These are phyloP conservation scores for Carcina quercana DNA, from an alignment of 2,888 invertebrate genomes.

Conservation along the genomic window DNA sequence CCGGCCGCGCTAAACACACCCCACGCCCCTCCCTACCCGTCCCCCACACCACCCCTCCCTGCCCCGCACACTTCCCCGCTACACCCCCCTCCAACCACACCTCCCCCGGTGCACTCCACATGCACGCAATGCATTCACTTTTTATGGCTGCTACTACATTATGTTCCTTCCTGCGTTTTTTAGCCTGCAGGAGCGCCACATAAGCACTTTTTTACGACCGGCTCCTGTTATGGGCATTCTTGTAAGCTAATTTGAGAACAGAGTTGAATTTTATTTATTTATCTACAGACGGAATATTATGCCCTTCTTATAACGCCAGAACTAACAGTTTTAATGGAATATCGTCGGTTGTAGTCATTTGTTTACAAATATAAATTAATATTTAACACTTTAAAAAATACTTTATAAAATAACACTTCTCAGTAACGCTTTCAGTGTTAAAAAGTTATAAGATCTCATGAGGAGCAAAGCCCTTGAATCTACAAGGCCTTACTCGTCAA, in stretches of 20 bases:
- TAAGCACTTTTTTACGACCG: constrained; percentile 67
- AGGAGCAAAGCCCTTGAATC: too few species aligned
- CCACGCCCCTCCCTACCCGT: constrained; percentile 39
- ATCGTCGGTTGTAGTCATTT: too few species aligned
- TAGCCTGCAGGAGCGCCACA: constrained; percentile 62
- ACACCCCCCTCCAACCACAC: constrained; percentile 21
- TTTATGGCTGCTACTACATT: constrained; percentile 69
- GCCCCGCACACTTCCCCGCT: constrained; percentile 22
- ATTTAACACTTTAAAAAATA: too few species aligned
- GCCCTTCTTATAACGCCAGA: too few species aligned
- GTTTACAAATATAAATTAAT: too few species aligned
- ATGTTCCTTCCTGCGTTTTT: constrained; percentile 67
- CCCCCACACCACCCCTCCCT: constrained; percentile 25
- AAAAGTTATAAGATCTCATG: too few species aligned
- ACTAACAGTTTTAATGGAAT: too few species aligned
- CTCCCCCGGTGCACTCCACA: constrained; percentile 54
- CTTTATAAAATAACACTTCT: too few species aligned
- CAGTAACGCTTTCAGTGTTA: too few species aligned
- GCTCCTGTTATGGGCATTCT: constrained; percentile 56
- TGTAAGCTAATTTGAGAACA: constrained; percentile 50
- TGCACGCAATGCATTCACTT: constrained; percentile 71
- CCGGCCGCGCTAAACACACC: constrained; percentile 58
- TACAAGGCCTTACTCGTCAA: too few species aligned
- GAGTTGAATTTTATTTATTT: constrained; percentile 17
- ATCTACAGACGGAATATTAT: neutral